Evolutionary conservation across 2,888 invertebrate species (phyloP).

Genomic region (Phragmatobia fuliginosa): DNA sequence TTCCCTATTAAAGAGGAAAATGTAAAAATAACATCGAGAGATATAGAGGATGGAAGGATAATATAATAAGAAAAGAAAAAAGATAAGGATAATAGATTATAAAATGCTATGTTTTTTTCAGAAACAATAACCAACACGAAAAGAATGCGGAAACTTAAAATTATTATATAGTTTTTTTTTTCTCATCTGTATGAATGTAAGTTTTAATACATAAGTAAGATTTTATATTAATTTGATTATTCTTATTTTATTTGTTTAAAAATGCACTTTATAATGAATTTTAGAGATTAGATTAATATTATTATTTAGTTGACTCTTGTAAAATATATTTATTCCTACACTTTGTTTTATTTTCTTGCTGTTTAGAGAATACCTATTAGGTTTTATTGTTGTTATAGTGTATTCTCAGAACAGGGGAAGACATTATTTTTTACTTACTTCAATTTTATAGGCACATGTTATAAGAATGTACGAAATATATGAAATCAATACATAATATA

Average conservation of each 20-base stretch:
- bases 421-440: no score
- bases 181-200: slow-evolving; percentile 4
- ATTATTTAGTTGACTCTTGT: not conserved
- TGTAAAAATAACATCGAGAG: not conserved
- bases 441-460: no score
- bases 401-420: no score
- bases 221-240: slow-evolving; percentile 11
- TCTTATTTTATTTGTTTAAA: slow-evolving; percentile 1
- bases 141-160: not conserved
- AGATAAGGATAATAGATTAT: not conserved
- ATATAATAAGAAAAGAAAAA: no score
- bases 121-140: not conserved
- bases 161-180: slow-evolving; percentile 6
- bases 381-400: not conserved
- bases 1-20: no score
- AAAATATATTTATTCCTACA: not conserved
- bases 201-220: slow-evolving; percentile 11
- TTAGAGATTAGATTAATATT: not conserved
- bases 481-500: no score
- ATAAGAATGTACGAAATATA: no score
- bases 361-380: not conserved
- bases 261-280: not conserved
- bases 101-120: not conserved
- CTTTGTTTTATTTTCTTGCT: not conserved
- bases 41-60: not conserved